Base-by-base conservation (phyloP, 64 coral and sea anemone species). In the Actinia equina region DNA sequence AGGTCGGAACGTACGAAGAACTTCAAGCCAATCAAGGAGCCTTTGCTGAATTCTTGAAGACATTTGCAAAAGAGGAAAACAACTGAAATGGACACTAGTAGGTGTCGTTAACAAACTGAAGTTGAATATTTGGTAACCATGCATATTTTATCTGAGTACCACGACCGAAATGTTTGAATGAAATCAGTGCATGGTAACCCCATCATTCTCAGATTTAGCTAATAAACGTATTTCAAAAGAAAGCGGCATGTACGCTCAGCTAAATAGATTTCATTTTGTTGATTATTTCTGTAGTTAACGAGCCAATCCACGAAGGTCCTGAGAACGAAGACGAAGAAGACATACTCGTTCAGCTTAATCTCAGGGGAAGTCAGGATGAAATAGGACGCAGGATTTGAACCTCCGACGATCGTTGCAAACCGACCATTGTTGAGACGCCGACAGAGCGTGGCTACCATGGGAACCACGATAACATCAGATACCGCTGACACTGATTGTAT, bases 41-140 rank as follows among this genome's bases (percentile, higher is more conserved):
- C 78, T 95, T 91, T 86, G 89, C 93, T 27, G 93, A 95, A 44
- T 95, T 95, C 42, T 62, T 95, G 41, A 95, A 88, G 12, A 95
- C 82, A 42, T 88, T 84, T 77, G 89, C 90, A 57, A 65, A 79
- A 43, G 93, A 92, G 62, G 86, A 91, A 77, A 87, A 88, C 57
- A 57, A 84, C 44, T n/a, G 77, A 52, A 53, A 44, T 78, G 25
- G 56, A 57, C n/a, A 70, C 77, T n/a, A 85, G 82, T 88, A 30
- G 44, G 89, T 59, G 26, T 30, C 26, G 22, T 65, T 22, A 18
- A 20, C 9, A 41, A 49, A 49, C 45, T 49, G 2, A 49, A n/a
- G n/a, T n/a, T n/a, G n/a, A n/a, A n/a, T n/a, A n/a, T n/a, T n/a
- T n/a, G n/a, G n/a, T n/a, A n/a, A n/a, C n/a, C n/a, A n/a, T 19